Base-by-base conservation (phyloP, 2,113 vertebrate genomes). In the Pluvianellus socialis region DNA sequence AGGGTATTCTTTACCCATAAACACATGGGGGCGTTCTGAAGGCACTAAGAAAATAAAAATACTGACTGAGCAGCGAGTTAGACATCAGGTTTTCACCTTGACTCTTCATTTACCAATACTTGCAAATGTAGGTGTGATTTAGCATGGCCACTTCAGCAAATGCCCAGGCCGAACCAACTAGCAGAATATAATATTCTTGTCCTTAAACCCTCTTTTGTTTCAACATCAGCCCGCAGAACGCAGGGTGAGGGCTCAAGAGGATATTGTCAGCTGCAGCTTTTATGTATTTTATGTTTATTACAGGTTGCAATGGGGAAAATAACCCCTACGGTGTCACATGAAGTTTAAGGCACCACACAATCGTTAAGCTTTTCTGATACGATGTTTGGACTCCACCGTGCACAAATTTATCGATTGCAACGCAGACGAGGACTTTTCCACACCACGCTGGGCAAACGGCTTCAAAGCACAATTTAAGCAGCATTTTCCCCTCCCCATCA, bases 321-420 rank as follows among this genome's bases (percentile, higher is more conserved):
- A 61, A 66, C 8, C 72, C 55, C 62, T 27, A 12, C 1, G 4
- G 35, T 56, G n/a, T 32, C 79, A 70, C 11, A 6, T 2, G 22
- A 76, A 47, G 11, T 13, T 92, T 61, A 83, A 70, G 67, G 75
- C 76, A 85, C 62, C 49, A 35, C 52, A 26, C 44, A 50, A 10
- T 15, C n/a, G 42, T 52, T 16, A 28, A 61, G 14, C 33, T 26
- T 33, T 88, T 90, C 62, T 68, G 65, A 53, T 33, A 20, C 1
- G 15, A 6, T 4, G 22, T 35, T 4, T 75, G 65, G 66, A n/a
- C 40, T 87, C 42, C 21, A 71, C 24, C 20, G 0, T 0, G 6
- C 58, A 70, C 50, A 55, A 32, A 28, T 33, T 12, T 58, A 62
- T 4, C 15, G 24, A 79, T 21, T 5, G 3, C 59, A 23, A 42